These are phyloP conservation scores for Pluvianellus socialis DNA, from an alignment of 2,113 vertebrate genomes.

Conservation along the genomic window DNA sequence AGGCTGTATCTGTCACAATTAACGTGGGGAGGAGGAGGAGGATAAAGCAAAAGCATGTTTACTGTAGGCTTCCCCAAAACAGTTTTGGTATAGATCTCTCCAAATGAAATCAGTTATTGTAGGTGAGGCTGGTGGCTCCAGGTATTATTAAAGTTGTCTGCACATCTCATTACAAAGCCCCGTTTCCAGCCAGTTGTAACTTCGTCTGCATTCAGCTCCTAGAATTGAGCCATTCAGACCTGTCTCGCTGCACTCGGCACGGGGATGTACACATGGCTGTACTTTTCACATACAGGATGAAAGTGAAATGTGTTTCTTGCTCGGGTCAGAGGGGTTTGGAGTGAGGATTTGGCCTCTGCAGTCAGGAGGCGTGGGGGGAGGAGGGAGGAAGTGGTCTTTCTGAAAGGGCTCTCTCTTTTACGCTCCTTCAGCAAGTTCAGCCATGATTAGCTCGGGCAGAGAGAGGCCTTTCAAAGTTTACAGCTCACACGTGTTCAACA, in stretches of 20 bases:
- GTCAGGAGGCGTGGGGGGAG: neutral
- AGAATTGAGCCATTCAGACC: neutral
- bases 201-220: neutral
- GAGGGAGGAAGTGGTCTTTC: neutral
- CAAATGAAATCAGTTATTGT: neutral
- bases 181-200: neutral
- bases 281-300: neutral
- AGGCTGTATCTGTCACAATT: conserved; percentile 40
- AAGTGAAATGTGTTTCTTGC: neutral
- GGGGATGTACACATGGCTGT: accelerated
- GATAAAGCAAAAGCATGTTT: conserved; percentile 31
- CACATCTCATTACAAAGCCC: neutral
- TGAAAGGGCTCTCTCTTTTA: conserved; percentile 7
- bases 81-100: neutral
- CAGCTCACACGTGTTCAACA: neutral
- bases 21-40: neutral
- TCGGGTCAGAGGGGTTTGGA: neutral
- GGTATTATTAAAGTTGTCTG: neutral
- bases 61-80: neutral
- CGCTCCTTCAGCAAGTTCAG: neutral
- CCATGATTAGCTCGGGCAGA: neutral
- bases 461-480: neutral
- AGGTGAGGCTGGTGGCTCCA: neutral
- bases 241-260: neutral
- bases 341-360: neutral